Evolutionary conservation across 2,797 vertebrate genomes (phyloP).

Genomic region (Austrolebias charrua): DNA sequence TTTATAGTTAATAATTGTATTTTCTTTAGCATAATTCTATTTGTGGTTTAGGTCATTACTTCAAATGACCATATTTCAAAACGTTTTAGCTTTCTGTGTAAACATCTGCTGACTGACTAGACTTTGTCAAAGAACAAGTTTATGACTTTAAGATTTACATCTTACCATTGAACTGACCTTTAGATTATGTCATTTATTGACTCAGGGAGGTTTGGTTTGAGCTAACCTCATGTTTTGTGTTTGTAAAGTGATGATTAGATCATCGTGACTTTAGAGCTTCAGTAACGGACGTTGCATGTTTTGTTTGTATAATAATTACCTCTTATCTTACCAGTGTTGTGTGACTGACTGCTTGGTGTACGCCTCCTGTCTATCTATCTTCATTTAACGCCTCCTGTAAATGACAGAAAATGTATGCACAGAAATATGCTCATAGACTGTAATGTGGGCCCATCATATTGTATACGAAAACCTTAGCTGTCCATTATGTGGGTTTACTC

Average conservation of each 20-base stretch:
- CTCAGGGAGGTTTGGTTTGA: slow-evolving; percentile 19
- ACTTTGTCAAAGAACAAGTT: slow-evolving; percentile 2
- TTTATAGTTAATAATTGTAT: too few relatives aligned
- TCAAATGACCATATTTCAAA: too few relatives aligned
- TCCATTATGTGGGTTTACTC: slow-evolving; percentile 13
- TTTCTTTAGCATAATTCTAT: too few relatives aligned
- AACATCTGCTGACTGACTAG: neutral
- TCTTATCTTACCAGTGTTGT: slow-evolving; percentile 1
- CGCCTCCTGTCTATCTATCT: too few relatives aligned
- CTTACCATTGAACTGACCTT: slow-evolving; percentile 16
- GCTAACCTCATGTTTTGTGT: slow-evolving; percentile 30
- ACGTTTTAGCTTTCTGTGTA: neutral
- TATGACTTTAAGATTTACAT: slow-evolving; percentile 22
- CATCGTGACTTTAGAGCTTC: slow-evolving; percentile 14
- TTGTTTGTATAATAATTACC: slow-evolving; percentile 16
- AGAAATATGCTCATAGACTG: neutral
- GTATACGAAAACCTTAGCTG: slow-evolving; percentile 1
- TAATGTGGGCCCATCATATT: neutral
- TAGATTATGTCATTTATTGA: slow-evolving; percentile 49
- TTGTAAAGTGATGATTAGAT: slow-evolving; percentile 30
- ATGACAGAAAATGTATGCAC: slow-evolving; percentile 11
- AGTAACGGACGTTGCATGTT: slow-evolving; percentile 8
- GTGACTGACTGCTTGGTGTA: neutral
- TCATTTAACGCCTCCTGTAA: too few relatives aligned
- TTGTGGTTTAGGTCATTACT: too few relatives aligned